Base-by-base conservation (phyloP, 2,113 vertebrate genomes). In the Procapra przewalskii region DNA sequence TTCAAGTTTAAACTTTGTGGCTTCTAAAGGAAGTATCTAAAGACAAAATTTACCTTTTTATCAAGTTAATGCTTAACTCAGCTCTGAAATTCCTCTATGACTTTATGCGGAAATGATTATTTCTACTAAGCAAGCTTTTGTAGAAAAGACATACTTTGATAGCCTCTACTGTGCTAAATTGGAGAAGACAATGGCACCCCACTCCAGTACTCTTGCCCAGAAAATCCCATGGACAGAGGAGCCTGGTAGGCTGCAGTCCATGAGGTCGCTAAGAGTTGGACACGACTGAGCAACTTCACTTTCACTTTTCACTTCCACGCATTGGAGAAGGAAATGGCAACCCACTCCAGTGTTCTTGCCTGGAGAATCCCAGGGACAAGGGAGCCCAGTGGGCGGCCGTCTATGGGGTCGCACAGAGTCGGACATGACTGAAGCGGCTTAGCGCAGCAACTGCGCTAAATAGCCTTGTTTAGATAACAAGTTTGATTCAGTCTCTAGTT, bases 111-210 rank as follows among this genome's bases (percentile, higher is more conserved):
- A 52, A 82, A 75, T 36, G 8, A 59, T 67, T 95, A 5, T 43
- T 88, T 88, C 59, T 88, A 50, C 57, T 81, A 82, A 62, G n/a
- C 13, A 80, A 50, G 48, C 43, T 94, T 97, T 83, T 95, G 48
- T 84, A 83, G 36, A 90, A 90, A 92, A 91, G 15, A 48, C 5
- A 27, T 48, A 10, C 52, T 85, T 92, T 84, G 29, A 88, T 91
- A 27, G 6, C 25, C 31, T 48, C 29, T 82, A 45, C 13, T 77
- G n/a, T 54, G 27, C 88, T 96, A 67, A 97, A 40, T 27, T 0
- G 4, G 57, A 29, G 25, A 59, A 59, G 57, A 11, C 57, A 59
- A 59, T 59, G 57, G 57, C 25, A 12, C 57, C 11, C 57, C 25
- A 59, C 25, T 59, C 57, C 25, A 29, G 25, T 27, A 59, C 57